Conservation (phyloP, 2,888 invertebrate genomes). For the Euzophera pinguis region DNA sequence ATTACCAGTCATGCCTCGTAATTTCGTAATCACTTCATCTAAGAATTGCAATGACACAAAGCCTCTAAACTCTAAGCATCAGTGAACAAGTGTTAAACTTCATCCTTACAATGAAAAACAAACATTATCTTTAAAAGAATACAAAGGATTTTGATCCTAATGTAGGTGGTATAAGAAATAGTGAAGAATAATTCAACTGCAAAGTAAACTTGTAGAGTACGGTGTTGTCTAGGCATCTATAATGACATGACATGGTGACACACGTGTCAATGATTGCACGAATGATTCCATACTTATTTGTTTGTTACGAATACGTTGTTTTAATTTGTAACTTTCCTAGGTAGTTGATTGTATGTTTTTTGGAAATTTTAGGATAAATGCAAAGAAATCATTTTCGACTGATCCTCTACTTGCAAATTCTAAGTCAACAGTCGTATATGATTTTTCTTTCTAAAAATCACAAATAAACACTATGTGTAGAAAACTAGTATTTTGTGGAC, state of each 20-base stretch:
- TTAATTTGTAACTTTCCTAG: background rate
- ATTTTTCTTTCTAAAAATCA: too few relatives aligned
- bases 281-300: constrained; percentile 25
- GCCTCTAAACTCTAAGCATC: constrained; percentile 19
- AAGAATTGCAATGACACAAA: constrained; percentile 19
- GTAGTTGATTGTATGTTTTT: too few relatives aligned
- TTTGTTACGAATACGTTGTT: constrained; percentile 8
- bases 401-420: too few relatives aligned
- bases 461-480: too few relatives aligned
- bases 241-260: constrained; percentile 16
- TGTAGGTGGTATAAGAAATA: constrained; percentile 3
- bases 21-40: constrained; percentile 22
- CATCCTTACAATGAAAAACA: constrained; percentile 7
- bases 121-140: background rate
- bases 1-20: constrained; percentile 14
- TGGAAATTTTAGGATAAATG: too few relatives aligned
- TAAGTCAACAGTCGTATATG: too few relatives aligned
- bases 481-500: too few relatives aligned
- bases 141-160: constrained; percentile 15
- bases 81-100: constrained; percentile 36
- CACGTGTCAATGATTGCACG: constrained; percentile 19
- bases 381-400: too few relatives aligned
- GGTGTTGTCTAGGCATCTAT: constrained; percentile 17
- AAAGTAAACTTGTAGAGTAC: constrained; percentile 8
- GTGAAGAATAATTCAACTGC: background rate